phyloP scores from a whole-genome alignment of 2,113 vertebrate species.

The Rattus rattus region DNA sequence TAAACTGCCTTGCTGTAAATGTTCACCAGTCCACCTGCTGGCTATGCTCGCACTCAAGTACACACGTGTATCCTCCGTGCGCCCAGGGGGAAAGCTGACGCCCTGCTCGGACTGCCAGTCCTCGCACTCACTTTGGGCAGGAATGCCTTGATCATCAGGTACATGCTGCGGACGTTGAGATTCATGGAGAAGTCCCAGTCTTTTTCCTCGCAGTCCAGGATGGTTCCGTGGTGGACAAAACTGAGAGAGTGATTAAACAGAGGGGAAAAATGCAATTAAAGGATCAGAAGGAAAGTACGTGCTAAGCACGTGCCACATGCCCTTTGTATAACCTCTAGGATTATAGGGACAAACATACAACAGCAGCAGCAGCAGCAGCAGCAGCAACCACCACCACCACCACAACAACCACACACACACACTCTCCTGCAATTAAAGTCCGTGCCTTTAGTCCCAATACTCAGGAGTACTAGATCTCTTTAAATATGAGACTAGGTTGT shows the following conservation, averaged over 20 bases:
- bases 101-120: background rate
- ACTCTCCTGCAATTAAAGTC: background rate
- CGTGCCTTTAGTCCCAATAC: background rate
- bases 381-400: background rate
- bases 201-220: conserved; percentile 94
- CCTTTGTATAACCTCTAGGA: background rate
- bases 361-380: background rate
- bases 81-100: background rate
- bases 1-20: background rate
- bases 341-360: background rate
- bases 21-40: background rate
- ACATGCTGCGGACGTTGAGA: conserved; percentile 96
- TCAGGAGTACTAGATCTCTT: background rate
- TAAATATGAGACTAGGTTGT: background rate
- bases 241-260: conserved; percentile 79
- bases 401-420: background rate
- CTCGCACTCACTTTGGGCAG: conserved; percentile 93
- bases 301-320: background rate
- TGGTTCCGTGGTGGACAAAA: conserved; percentile 95
- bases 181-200: conserved; percentile 98
- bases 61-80: background rate
- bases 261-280: background rate
- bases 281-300: background rate
- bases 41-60: background rate
- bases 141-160: conserved; percentile 95